Conservation (phyloP, 2,113 vertebrate species). For the Prunella himalayana region DNA sequence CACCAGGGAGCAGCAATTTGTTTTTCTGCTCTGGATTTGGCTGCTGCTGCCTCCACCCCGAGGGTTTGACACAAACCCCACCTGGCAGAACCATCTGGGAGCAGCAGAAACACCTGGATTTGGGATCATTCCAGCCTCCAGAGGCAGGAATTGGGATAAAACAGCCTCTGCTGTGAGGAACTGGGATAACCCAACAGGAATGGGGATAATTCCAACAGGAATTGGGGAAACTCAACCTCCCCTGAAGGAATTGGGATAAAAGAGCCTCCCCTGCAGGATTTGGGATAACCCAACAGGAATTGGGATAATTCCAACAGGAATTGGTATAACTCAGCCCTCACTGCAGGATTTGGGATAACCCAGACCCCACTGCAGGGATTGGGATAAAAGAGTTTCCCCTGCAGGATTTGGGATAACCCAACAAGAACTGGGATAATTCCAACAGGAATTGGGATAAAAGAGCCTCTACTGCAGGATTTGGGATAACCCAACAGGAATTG, state of each 20-base stretch:
- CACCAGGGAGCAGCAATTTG: accelerated
- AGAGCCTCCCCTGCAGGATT: too few species aligned
- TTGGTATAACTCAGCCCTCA: neutral
- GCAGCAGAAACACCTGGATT: neutral
- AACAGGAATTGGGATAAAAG: neutral
- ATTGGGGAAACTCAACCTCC: neutral
- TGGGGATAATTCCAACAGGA: neutral
- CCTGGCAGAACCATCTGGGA: neutral
- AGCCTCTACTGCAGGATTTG: neutral
- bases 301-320: too few species aligned
- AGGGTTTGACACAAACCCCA: neutral
- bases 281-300: neutral
- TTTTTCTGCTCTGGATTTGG: neutral
- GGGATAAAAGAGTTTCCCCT: too few species aligned
- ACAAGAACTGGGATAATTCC: neutral
- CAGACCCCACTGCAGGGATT: too few species aligned
- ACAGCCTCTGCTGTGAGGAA: accelerated
- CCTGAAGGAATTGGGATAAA: neutral
- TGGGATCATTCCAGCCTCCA: neutral
- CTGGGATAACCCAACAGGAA: neutral
- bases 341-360: neutral
- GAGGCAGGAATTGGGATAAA: neutral
- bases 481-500: neutral
- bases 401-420: neutral
- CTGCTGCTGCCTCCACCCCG: neutral